Evolutionary conservation across 2,797 vertebrate species (phyloP), one percentile per base, ranked within the genome.

Genomic region (Apogon talboti): DNA sequence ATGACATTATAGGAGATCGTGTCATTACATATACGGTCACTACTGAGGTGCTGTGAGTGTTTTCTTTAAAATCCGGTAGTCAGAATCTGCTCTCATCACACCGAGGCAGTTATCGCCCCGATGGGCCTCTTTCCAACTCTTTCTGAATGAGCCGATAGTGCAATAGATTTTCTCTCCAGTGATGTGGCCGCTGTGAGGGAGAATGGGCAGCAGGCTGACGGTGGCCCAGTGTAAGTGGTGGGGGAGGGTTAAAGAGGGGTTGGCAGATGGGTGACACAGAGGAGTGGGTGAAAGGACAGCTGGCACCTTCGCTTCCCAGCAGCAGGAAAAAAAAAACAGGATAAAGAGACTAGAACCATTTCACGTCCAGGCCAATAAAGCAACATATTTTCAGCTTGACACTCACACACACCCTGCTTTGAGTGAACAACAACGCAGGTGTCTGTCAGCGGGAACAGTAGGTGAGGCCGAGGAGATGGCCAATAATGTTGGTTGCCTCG

Each of bases 221-320:
- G 79, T 77, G 78, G 76, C 68, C 63, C 51, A 45, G 50, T 19
- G 19, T 43, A 55, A 74, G 70, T 46, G 61, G 60, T 45, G 2
- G 30, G 19, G 28, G 50, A 45, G 72, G 48, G 38, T 56, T 54
- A 84, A 81, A 76, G 58, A 51, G 51, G 30, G 35, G 11, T 44
- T 62, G 78, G 78, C 89, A 92, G 92, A 92, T 91, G 89, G 85
- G 78, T n/a, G 62, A 73, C 58, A 79, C 56, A 69, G 50, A 65
- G 7, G 30, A 33, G 13, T 57, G 60, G 76, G 74, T 70, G 46
- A 85, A 71, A 65, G 78, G 82, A 83, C 87, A 91, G 85, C 84
- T 91, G 89, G 84, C 60, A 74, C 54, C 70, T 66, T 58, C 13
- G 13, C 63, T 46, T 53, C 62, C 55, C 46, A 28, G 49, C 51